Conservation (phyloP, 2,113 vertebrate genomes). For the Aegithalos caudatus region DNA sequence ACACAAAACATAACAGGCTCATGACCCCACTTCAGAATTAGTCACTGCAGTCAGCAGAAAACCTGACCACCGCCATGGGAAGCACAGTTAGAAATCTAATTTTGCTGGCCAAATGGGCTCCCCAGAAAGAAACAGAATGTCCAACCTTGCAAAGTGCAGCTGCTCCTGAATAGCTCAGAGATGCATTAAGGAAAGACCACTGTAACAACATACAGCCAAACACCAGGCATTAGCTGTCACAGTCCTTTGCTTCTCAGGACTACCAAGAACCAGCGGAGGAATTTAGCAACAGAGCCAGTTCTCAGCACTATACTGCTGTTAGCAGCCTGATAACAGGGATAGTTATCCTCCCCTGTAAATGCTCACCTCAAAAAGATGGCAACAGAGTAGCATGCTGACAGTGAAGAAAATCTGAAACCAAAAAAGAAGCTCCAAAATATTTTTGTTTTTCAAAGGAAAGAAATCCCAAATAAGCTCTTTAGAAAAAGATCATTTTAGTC, state of each 20-base stretch:
- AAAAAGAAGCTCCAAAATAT: neutral
- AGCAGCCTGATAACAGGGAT: neutral
- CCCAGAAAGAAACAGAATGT: neutral
- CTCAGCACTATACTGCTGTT: neutral
- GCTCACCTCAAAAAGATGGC: neutral
- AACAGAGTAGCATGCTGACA: neutral
- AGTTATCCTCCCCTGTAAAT: neutral
- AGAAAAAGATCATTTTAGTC: neutral
- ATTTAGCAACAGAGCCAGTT: neutral
- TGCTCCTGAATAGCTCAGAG: neutral
- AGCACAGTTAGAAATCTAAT: neutral
- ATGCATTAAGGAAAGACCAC: neutral
- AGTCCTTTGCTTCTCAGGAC: neutral
- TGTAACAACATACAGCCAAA: neutral
- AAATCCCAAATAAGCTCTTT: neutral
- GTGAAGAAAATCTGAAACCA: neutral
- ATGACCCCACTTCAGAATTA: neutral
- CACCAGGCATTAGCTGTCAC: neutral
- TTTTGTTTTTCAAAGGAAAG: neutral
- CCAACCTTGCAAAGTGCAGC: neutral
- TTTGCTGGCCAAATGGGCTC: neutral
- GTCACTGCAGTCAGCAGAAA: neutral
- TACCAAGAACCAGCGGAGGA: neutral
- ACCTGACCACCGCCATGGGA: neutral
- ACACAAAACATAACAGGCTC: neutral